These are phyloP conservation scores for Conchocele bisecta DNA, from an alignment of 2,888 invertebrate species.

Conservation along the genomic window DNA sequence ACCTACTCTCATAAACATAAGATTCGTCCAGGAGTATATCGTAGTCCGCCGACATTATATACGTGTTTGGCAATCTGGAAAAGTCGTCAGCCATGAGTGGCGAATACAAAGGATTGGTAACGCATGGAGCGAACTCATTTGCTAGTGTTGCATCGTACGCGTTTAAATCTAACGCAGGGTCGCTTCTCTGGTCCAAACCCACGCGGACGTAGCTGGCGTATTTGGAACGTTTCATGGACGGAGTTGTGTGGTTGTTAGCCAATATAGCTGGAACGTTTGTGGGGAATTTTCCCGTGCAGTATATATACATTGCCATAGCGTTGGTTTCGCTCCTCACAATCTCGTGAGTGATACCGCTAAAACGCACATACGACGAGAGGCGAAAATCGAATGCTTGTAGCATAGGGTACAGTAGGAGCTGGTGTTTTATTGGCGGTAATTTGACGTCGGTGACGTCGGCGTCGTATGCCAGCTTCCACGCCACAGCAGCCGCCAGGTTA, in stretches of 20 bases:
- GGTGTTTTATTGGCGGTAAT: conserved; percentile 41
- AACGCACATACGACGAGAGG: conserved; percentile 58
- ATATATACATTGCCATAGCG: conserved; percentile 34
- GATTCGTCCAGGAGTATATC: conserved; percentile 81
- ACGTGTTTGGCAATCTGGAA: conserved; percentile 72
- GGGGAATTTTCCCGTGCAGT: conserved; percentile 6
- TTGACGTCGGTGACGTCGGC: too few species aligned
- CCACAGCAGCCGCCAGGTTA: conserved; percentile 27
- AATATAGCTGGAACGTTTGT: conserved; percentile 7
- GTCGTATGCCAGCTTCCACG: conserved; percentile 9
- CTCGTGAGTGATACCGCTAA: conserved; percentile 7
- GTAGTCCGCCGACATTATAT: conserved; percentile 77
- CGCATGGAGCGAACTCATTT: conserved; percentile 26
- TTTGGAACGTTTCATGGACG: conserved; percentile 41
- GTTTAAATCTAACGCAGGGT: background rate
- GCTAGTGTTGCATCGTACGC: conserved; percentile 10
- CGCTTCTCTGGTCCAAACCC: background rate
- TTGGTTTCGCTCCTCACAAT: conserved; percentile 20
- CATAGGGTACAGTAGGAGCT: conserved; percentile 75
- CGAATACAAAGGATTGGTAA: conserved; percentile 65
- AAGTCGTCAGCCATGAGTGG: conserved; percentile 76
- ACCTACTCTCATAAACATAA: conserved; percentile 74
- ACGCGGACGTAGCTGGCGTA: conserved; percentile 31
- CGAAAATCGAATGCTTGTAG: conserved; percentile 78
- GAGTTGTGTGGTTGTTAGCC: conserved; percentile 56